Conservation (phyloP, 2,797 vertebrate genomes). For the Yasuhikotakia modesta region DNA sequence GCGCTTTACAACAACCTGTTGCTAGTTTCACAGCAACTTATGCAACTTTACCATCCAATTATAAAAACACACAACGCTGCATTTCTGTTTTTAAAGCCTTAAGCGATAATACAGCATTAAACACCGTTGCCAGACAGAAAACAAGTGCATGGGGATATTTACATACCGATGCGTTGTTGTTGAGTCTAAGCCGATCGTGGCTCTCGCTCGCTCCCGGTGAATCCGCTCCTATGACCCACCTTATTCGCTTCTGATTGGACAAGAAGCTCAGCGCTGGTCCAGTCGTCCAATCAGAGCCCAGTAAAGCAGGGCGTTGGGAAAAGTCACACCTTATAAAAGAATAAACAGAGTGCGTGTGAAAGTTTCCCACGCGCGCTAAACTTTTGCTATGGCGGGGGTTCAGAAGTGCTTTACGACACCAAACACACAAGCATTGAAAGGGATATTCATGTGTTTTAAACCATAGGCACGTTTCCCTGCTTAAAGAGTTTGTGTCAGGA, state of each 20-base stretch:
- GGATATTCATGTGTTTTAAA: not conserved
- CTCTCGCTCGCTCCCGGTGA: slow-evolving; percentile 43
- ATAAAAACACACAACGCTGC: not conserved
- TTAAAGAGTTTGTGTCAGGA: not conserved
- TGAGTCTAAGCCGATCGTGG: slow-evolving; percentile 26
- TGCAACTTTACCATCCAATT: not conserved
- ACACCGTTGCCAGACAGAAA: not conserved
- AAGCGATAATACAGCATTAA: not conserved
- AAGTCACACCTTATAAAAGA: not conserved
- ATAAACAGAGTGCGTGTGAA: not conserved
- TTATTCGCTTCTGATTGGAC: slow-evolving; percentile 25
- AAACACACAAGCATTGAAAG: not conserved
- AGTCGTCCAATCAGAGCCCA: slow-evolving; percentile 7
- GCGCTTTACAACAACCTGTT: slow-evolving; percentile 47
- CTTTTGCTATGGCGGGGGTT: too few species aligned
- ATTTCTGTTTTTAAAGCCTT: not conserved
- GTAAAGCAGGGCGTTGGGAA: not conserved
- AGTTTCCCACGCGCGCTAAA: not conserved
- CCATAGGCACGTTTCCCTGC: not conserved
- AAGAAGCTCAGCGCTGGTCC: not conserved
- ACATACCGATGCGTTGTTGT: slow-evolving; percentile 40
- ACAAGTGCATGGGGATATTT: slow-evolving; percentile 23
- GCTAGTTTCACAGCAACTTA: slow-evolving; percentile 22
- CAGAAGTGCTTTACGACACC: not conserved
- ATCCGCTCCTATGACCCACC: not conserved